These are phyloP conservation scores for Drosophila triauraria DNA, from an alignment of 1,140 invertebrate genomes.

Conservation along the genomic window DNA sequence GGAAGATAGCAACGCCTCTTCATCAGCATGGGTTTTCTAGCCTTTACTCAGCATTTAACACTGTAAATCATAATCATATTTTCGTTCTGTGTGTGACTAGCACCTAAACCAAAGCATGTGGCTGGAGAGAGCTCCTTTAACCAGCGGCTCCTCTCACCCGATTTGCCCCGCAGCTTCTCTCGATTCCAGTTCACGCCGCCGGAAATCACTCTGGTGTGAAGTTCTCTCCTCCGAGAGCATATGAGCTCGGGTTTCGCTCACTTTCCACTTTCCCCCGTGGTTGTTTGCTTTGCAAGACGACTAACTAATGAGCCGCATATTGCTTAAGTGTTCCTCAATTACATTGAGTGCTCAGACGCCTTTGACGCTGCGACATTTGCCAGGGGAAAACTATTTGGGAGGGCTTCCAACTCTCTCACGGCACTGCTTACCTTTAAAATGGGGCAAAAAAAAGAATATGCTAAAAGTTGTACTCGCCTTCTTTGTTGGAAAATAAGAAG, in stretches of 20 bases:
- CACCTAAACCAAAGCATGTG: conserved; percentile 48
- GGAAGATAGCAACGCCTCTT: too few relatives aligned
- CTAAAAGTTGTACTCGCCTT: conserved; percentile 34
- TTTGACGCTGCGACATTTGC: conserved; percentile 43
- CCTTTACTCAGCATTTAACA: background rate
- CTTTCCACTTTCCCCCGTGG: conserved; percentile 24
- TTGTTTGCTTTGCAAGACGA: conserved; percentile 52
- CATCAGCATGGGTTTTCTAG: too few relatives aligned
- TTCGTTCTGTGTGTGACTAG: background rate
- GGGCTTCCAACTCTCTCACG: background rate
- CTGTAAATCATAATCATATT: too few relatives aligned
- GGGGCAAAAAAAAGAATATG: conserved; percentile 28
- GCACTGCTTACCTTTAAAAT: conserved; percentile 38
- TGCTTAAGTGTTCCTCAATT: conserved; percentile 79
- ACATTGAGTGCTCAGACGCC: conserved; percentile 71
- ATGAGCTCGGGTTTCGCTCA: conserved; percentile 18
- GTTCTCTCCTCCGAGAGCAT: conserved; percentile 32
- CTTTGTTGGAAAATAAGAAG: conserved; percentile 7
- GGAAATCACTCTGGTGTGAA: conserved; percentile 76
- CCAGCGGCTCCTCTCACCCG: conserved; percentile 7
- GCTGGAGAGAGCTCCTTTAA: conserved; percentile 20
- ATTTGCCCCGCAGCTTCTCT: conserved; percentile 32
- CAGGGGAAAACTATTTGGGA: conserved; percentile 18
- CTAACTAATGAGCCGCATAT: conserved; percentile 81
- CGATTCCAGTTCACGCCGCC: conserved; percentile 65